Conservation (phyloP, 2,797 vertebrate species). For the Bradypus variegatus region DNA sequence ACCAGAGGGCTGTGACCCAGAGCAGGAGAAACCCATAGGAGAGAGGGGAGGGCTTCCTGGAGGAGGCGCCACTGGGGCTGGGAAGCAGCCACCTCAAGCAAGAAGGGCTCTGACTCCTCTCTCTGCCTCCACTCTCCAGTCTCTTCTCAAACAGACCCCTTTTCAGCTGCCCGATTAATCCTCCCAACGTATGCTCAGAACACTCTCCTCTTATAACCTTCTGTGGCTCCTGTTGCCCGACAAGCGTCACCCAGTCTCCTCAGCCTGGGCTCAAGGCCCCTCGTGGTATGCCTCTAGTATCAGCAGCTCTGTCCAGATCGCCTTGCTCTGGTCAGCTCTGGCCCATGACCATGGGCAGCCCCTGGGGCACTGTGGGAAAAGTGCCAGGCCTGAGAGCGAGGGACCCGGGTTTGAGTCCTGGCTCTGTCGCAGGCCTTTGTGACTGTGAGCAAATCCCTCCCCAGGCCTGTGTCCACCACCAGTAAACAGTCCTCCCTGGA, state of each 20-base stretch:
- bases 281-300: rapidly evolving
- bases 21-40: neutral
- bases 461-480: neutral
- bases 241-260: neutral
- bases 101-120: neutral
- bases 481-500: neutral
- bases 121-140: neutral
- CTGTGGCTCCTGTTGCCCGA: neutral
- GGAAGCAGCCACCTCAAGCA: neutral
- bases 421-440: neutral
- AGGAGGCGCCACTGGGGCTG: neutral
- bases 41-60: neutral
- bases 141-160: neutral
- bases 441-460: rapidly evolving
- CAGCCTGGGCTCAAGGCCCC: rapidly evolving
- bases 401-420: rapidly evolving
- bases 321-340: neutral
- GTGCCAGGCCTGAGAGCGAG: neutral
- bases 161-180: neutral
- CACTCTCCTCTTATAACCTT: neutral
- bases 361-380: neutral
- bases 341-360: rapidly evolving
- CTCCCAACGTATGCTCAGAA: neutral
- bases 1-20: neutral
- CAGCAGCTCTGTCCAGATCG: neutral